Percentiles rank a stretch among this genome's conserved stretches.
Evolutionary conservation across 2,113 vertebrate species (phyloP).

Genomic region (Esox niger): DNA sequence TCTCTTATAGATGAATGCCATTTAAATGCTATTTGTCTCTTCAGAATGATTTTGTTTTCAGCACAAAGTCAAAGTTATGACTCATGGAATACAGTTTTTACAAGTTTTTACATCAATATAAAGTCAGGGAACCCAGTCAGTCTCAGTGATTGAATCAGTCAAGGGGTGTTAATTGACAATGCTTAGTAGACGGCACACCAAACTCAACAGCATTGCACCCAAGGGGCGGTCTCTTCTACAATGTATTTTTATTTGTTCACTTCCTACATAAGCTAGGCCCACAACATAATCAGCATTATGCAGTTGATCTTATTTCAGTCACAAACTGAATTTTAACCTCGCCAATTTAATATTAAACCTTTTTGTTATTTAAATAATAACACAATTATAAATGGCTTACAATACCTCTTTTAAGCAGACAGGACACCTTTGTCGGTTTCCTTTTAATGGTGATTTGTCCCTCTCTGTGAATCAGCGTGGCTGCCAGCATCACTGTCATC

Average conservation of each 20-base stretch:
- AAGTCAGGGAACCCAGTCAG: background rate
- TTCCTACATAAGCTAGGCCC: too few species aligned
- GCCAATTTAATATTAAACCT: too few species aligned
- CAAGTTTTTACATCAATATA: background rate
- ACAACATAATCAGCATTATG: background rate
- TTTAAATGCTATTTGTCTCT: background rate
- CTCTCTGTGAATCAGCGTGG: conserved; percentile 41
- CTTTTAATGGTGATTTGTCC: conserved; percentile 26
- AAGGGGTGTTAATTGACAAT: background rate
- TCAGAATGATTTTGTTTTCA: background rate
- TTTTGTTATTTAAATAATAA: too few species aligned
- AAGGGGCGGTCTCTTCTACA: background rate
- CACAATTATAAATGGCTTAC: too few species aligned
- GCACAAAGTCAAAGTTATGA: background rate
- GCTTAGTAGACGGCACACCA: background rate
- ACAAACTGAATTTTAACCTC: background rate
- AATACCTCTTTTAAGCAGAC: background rate
- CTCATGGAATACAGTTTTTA: background rate
- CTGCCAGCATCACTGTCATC: conserved; percentile 51
- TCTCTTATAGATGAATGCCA: background rate
- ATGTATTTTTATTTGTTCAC: background rate
- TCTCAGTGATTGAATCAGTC: background rate
- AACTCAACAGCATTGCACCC: background rate
- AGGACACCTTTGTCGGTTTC: conserved; percentile 20
- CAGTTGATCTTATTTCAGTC: background rate